Conservation (phyloP, 2,888 invertebrate species). For the Miltochrista miniata region DNA sequence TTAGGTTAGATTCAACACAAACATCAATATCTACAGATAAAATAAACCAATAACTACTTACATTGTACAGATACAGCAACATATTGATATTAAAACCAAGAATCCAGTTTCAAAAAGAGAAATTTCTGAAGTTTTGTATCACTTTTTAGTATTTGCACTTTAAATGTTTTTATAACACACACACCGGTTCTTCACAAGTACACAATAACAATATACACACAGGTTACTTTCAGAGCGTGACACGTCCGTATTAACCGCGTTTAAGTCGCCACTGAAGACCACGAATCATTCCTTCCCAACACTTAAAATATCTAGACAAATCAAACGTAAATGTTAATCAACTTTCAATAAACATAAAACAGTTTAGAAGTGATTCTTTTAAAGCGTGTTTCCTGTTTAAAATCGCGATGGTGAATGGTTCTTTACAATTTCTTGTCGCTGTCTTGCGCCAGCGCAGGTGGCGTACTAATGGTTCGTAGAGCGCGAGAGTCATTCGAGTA, state of each 20-base stretch:
- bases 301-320: slow-evolving; percentile 20
- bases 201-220: slow-evolving; percentile 16
- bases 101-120: slow-evolving; percentile 38
- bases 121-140: slow-evolving; percentile 29
- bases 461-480: slow-evolving; percentile 37
- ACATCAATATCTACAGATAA: too few relatives aligned
- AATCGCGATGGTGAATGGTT: slow-evolving; percentile 59
- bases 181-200: slow-evolving; percentile 31
- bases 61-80: slow-evolving; percentile 26
- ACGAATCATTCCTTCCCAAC: slow-evolving; percentile 12
- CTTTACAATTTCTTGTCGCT: slow-evolving; percentile 44
- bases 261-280: slow-evolving; percentile 15
- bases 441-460: slow-evolving; percentile 48
- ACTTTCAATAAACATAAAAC: slow-evolving; percentile 41
- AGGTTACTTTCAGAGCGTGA: slow-evolving; percentile 28
- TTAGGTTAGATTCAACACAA: too few relatives aligned
- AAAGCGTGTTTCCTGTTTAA: slow-evolving; percentile 46
- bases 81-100: slow-evolving; percentile 30
- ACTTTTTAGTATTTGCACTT: slow-evolving; percentile 23
- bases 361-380: slow-evolving; percentile 34
- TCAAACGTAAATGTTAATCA: slow-evolving; percentile 26
- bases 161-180: slow-evolving; percentile 31
- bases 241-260: slow-evolving; percentile 26
- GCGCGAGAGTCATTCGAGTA: slow-evolving; percentile 29
- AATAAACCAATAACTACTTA: slow-evolving; percentile 18